Conservation (phyloP, 2,113 vertebrate genomes). For the Planiliza haematocheilus region DNA sequence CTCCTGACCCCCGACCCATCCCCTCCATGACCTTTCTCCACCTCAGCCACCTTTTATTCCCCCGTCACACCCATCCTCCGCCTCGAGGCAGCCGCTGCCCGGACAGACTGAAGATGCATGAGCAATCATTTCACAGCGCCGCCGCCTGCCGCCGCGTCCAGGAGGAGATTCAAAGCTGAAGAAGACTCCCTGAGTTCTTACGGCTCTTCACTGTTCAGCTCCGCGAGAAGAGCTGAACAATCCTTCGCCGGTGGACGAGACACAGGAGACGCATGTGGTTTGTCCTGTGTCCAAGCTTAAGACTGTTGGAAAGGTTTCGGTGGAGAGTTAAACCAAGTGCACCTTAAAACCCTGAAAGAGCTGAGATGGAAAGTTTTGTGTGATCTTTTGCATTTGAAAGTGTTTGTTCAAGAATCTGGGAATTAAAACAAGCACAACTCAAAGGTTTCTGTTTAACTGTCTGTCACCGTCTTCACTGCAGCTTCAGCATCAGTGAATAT, state of each 20-base stretch:
- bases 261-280: background rate
- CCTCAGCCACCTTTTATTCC: too few species aligned
- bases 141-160: too few species aligned
- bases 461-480: background rate
- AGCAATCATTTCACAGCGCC: conserved; percentile 5
- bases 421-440: conserved; percentile 55
- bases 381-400: conserved; percentile 27
- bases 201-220: background rate
- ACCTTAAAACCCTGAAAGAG: conserved; percentile 60
- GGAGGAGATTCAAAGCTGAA: background rate
- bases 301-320: too few species aligned
- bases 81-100: conserved; percentile 7
- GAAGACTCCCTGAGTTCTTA: background rate
- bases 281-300: too few species aligned
- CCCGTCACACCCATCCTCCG: background rate
- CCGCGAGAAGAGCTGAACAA: too few species aligned
- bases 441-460: too few species aligned
- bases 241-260: too few species aligned
- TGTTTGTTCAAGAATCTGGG: conserved; percentile 14
- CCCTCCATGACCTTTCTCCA: conserved; percentile 5
- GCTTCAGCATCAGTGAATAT: too few species aligned
- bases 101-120: conserved; percentile 12
- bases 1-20: conserved; percentile 82
- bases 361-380: background rate
- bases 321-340: conserved; percentile 60